Base-by-base conservation (phyloP, 2,797 vertebrate genomes). In the Phrynocephalus forsythii region DNA sequence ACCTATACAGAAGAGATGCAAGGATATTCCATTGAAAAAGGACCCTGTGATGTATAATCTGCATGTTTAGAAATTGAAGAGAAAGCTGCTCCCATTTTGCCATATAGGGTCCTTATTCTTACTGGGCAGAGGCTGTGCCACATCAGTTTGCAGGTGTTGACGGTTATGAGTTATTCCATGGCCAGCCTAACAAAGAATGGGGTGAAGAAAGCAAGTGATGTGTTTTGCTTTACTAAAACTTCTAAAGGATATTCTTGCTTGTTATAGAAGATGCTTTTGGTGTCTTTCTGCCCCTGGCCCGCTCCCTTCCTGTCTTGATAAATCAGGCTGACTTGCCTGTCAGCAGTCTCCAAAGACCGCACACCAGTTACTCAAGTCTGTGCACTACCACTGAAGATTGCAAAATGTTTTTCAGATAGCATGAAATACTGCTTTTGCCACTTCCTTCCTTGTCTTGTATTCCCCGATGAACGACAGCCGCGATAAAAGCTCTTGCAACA, bases 381-480 rank as follows among this genome's bases (percentile, higher is more conserved):
- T 87, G 66, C n/a, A 28, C 26, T 44, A 33, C 66, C n/a, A 56
- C 9, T 72, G 16, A 67, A 67, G 68, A 66, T 38, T 73, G 26
- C 83, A 56, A 89, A 66, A 69, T 71, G 26, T 79, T 86, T 71
- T 79, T 56, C 75, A 63, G 67, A 52, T 71, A 89, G 67, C 76
- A 50, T 67, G 79, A 79, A 86, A 83, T 79, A 26, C 30, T 76
- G 38, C 67, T 79, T 44, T 83, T 83, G 72, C 52, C 80, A 28
- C 69, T 89, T 86, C 38, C 79, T 82, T 56, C 9, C n/a, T 79
- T 86, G 56, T 72, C 38, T 52, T 79, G 84, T 33, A 66, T 78
- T 72, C 56, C 56, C 67, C 60, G 75, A 86, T 83, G 38, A 86
- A 79, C 52, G 8, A 63, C 63, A 71, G 56, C 28, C 22, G 44